Percentiles rank a stretch among this genome's conserved stretches.
Evolutionary conservation across 2,888 invertebrate genomes (phyloP).

Genomic region (Eretmocerus hayati): DNA sequence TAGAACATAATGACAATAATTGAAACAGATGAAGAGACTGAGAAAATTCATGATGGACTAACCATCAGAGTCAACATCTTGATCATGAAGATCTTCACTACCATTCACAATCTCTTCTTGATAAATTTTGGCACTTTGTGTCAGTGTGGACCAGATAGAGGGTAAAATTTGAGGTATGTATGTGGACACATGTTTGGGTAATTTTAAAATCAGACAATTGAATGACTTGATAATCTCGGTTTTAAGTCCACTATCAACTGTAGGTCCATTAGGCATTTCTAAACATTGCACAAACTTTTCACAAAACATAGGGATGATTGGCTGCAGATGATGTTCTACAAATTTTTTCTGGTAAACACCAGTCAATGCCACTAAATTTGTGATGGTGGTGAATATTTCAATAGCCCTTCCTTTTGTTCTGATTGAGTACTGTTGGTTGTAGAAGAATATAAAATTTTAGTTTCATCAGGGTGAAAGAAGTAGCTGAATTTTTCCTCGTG

Average conservation of each 20-base stretch:
- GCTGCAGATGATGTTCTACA: slow-evolving; percentile 55
- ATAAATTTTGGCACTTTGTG: slow-evolving; percentile 60
- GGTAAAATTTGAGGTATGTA: slow-evolving; percentile 58
- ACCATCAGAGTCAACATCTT: slow-evolving; percentile 59
- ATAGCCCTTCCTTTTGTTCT: slow-evolving; percentile 60
- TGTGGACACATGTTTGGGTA: slow-evolving; percentile 56
- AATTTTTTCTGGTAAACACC: slow-evolving; percentile 52
- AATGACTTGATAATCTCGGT: slow-evolving; percentile 60
- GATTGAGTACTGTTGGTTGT: slow-evolving; percentile 47
- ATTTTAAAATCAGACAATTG: slow-evolving; percentile 56
- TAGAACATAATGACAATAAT: too few relatives aligned
- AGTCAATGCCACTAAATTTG: slow-evolving; percentile 51
- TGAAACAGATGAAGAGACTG: neutral
- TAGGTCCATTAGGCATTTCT: slow-evolving; percentile 50
- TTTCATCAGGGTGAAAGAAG: too few relatives aligned
- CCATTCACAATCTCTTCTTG: slow-evolving; percentile 59
- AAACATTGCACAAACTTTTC: slow-evolving; percentile 56
- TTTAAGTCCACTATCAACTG: slow-evolving; percentile 56
- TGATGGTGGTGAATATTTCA: slow-evolving; percentile 59
- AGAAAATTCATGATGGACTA: slow-evolving; percentile 21
- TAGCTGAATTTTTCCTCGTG: neutral
- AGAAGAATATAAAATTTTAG: too few relatives aligned
- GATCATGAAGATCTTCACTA: slow-evolving; percentile 48
- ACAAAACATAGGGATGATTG: slow-evolving; percentile 62
- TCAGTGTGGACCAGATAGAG: slow-evolving; percentile 63